Base-by-base conservation (phyloP, 2,888 invertebrate genomes). In the Apotomis betuletana region DNA sequence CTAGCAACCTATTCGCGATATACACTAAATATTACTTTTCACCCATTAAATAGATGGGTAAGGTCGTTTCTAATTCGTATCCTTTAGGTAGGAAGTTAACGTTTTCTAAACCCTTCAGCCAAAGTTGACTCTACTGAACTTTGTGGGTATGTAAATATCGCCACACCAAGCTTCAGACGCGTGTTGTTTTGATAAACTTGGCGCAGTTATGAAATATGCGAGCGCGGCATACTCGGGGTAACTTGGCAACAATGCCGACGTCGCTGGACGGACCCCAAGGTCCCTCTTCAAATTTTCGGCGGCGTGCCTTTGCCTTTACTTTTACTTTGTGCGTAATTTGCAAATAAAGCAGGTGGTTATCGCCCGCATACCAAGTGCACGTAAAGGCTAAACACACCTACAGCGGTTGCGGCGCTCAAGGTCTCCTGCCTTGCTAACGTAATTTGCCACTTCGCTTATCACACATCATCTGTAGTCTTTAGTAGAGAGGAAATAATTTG, bases 291-390 rank as follows among this genome's bases (percentile, higher is more conserved):
- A 54, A 38, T 65, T 69, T 65, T 70, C 65, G 70, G 65, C 49
- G 38, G 46, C 59, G 55, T 62, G 64, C 55, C 54, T 59, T 59
- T 64, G 64, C 44, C 54, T 59, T 59, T 64, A 64, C 70, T 70
- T 70, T 70, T 70, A 70, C 70, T 64, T 64, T 27, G 70, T 38
- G 69, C 55, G 49, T 67, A 70, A 70, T 67, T 70, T 70, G 70
- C 70, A 61, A 67, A 67, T 55, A 60, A 65, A 70, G 70, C 51
- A 61, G 54, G 59, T 15, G 38, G 54, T 61, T 60, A 60, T 67
- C 55, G 65, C 38, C 12, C 55, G 70, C 65, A 70, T 70, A 70
- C 70, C 54, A 70, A 70, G 49, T 70, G 65, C 55, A 65, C 27
- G 60, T 61, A 55, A 70, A 65, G 55, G 54, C 15, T 9, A 36